Evolutionary conservation across 2,113 vertebrate genomes (phyloP), one percentile per base, ranked within the genome.

Genomic region (Ifrita kowaldi): DNA sequence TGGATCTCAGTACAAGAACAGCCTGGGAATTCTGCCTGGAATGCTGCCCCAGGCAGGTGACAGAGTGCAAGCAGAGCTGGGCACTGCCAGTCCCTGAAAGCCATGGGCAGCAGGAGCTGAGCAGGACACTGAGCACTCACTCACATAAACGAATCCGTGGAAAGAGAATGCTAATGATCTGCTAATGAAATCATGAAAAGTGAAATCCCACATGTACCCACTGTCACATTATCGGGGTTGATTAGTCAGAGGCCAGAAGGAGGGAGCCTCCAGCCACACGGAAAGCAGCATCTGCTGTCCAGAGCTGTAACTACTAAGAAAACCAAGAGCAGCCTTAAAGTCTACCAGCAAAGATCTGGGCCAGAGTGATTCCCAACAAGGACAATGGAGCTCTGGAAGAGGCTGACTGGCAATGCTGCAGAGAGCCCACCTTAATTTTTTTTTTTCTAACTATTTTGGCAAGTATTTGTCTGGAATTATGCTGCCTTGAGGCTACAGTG

Each of bases 71-170:
- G 74, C 44, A 75, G 53, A 55, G 62, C 23, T 22, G 47, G 39
- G 52, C 4, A 1, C 53, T n/a, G n/a, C 10, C 13, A 1, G 8
- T 0, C 39, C 56, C 81, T 18, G 16, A 49, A 39, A 44, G 57
- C 47, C 64, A 7, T 0, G 39, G 50, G 44, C 27, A 65, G 67
- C 9, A 3, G 8, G 1, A 92, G 63, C 37, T 3, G n/a, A 42
- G 39, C 33, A 74, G 33, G 47, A 63, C 9, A 2, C 32, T 22
- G 60, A 89, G 46, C 23, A 28, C 11, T 64, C 9, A 3, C 63
- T 59, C 69, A 49, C 24, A 9, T 3, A 49, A 59, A 68, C 4
- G 19, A 67, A 60, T 32, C 70, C 3, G 6, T 39, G 35, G 23
- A 62, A 77, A 19, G 42, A 53, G 44, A 86, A 74, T 6, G 32